Conservation (phyloP, 1,140 invertebrate genomes). For the Caenorhabditis brenneri region DNA sequence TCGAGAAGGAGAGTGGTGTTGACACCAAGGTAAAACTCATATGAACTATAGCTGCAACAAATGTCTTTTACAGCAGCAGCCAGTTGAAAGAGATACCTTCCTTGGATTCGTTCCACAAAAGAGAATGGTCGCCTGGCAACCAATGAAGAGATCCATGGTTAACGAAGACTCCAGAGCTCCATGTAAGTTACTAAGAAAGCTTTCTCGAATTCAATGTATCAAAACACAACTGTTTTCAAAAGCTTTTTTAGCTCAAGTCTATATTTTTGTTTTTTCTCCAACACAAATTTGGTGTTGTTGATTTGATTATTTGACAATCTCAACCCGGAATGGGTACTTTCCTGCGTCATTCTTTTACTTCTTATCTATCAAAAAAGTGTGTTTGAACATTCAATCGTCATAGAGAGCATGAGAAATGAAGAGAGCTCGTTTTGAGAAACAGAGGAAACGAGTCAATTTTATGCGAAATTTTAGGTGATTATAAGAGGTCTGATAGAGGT, state of each 20-base stretch:
- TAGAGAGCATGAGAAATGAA: background rate
- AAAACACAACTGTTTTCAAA: too few species aligned
- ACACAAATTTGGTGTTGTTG: background rate
- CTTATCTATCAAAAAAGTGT: conserved; percentile 1
- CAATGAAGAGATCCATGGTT: conserved; percentile 50
- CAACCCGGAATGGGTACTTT: conserved; percentile 38
- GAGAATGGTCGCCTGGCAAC: conserved; percentile 57
- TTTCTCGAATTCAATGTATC: too few species aligned
- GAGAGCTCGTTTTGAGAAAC: background rate
- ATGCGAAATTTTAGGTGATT: background rate
- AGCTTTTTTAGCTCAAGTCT: too few species aligned
- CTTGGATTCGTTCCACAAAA: conserved; percentile 38
- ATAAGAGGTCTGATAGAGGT: background rate
- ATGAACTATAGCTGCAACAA: background rate
- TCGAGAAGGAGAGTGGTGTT: conserved; percentile 24
- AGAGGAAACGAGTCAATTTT: background rate
- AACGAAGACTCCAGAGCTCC: conserved; percentile 42
- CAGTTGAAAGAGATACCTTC: background rate
- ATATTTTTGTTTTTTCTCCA: background rate
- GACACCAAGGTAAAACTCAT: background rate
- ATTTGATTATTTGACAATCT: background rate
- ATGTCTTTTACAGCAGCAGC: background rate
- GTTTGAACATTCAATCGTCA: conserved; percentile 10
- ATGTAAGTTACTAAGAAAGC: too few species aligned
- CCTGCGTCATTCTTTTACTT: conserved; percentile 19